These are phyloP conservation scores for Penelope pileata DNA, from an alignment of 2,113 vertebrate species.

Conservation along the genomic window DNA sequence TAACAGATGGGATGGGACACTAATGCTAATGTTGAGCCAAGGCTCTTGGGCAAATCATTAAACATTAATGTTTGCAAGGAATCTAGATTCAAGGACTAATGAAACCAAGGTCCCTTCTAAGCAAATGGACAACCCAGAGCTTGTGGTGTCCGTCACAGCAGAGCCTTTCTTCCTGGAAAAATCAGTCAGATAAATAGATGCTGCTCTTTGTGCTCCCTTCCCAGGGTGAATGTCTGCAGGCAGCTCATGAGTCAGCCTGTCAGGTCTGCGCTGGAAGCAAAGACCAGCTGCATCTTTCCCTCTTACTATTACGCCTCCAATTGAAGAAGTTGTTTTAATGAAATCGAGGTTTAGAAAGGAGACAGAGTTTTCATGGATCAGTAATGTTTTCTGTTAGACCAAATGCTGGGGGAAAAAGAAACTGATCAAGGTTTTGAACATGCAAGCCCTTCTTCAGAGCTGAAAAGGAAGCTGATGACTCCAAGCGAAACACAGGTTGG, in stretches of 20 bases:
- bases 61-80: neutral
- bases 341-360: neutral
- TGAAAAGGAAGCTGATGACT: neutral
- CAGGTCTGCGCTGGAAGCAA: neutral
- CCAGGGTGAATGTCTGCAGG: neutral
- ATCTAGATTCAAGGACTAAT: neutral
- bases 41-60: neutral
- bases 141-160: neutral
- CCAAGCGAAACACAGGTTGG: neutral
- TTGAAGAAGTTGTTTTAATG: constrained; percentile 28
- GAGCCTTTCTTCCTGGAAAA: neutral
- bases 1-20: neutral
- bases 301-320: neutral
- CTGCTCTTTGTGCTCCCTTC: neutral
- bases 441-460: neutral
- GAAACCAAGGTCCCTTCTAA: neutral
- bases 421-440: neutral
- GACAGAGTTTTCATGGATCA: neutral
- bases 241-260: neutral
- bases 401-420: neutral
- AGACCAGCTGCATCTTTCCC: neutral
- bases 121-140: neutral
- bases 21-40: neutral
- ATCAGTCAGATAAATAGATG: neutral
- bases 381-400: neutral